Base-by-base conservation (phyloP, 2,113 vertebrate genomes). In the Pachypanchax playfairii region DNA sequence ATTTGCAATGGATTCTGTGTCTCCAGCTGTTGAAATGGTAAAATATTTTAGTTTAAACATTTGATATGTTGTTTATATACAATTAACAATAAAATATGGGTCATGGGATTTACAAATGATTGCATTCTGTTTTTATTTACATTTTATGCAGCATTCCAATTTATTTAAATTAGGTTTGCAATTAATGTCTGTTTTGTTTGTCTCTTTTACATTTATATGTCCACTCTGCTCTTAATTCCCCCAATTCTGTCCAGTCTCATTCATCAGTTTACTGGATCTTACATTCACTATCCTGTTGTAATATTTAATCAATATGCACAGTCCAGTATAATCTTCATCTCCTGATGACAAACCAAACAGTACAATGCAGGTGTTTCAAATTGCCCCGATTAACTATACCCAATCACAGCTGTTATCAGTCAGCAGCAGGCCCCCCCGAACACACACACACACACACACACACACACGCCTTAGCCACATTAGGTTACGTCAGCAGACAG, bases 361-460 rank as follows among this genome's bases (percentile, higher is more conserved):
- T 22, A 2, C 33, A 14, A 41, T 58, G 43, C 81, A 81, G 73
- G 75, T 75, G 62, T 83, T 65, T 90, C 75, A 83, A 20, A 25
- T 25, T 31, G 42, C 48, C 36, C 22, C n/a, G 64, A 75, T 73
- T 41, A 33, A 50, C n/a, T 52, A 24, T 35, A 38, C 36, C 50
- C 1, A 17, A 59, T 47, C 54, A 82, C 85, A 87, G 78, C 82
- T 89, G 85, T 62, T 73, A 75, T 36, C 47, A 86, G 65, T 87
- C 84, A 65, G 33, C 55, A 29, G 43, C 59, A n/a, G n/a, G n/a
- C n/a, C n/a, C n/a, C n/a, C 10, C 1, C 21, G 21, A 17, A 53
- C 36, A 59, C 36, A 44, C 20, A 77, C 35, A 42, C 25, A 70
- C 10, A 1, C 21, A 21, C 18, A 53, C 36, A 59, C 36, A 44